Base-by-base conservation (phyloP, 2,888 invertebrate genomes). In the Chloroclystis v-ata region DNA sequence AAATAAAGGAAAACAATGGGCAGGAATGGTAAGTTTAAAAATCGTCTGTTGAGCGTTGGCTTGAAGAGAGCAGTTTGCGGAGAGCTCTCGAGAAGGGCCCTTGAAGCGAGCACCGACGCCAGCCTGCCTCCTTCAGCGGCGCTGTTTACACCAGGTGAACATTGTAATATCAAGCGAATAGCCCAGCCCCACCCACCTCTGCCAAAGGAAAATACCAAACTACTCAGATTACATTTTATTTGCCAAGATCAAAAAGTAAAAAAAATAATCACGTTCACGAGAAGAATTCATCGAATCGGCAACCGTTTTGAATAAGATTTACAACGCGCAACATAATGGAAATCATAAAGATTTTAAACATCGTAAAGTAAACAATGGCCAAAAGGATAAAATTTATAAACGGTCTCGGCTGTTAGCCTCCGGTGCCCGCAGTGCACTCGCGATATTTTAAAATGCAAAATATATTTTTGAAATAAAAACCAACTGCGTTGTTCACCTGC, bases 341-440 rank as follows among this genome's bases (percentile, higher is more conserved):
- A 78, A 81, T 81, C 82, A 78, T 84, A 86, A 84, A 84, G 76
- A 68, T 79, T 33, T 78, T 74, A 75, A 78, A 76, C 73, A 76
- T 73, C 75, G 78, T 79, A 78, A 83, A 86, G 80, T 79, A 85
- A 87, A 87, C 86, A 87, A 86, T 86, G 82, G 81, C 67, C 63
- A 82, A 84, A 85, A 76, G 78, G 81, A 70, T 71, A 79, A 76
- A 68, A 69, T 61, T 20, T 58, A 63, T 71, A 71, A 78, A 72
- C 63, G 72, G 68, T 62, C 65, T 66, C 67, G 65, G 73, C 63
- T 58, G 49, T 45, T 46, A 63, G 73, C 76, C 73, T 67, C 68
- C 60, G 74, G 73, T 68, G 65, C 65, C 65, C 63, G 69, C 53
- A 37, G 49, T 49, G 70, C 61, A 60, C 61, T 65, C 63, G 59